Evolutionary conservation across 1,140 invertebrate genomes (phyloP).

Genomic region (Saccostrea cuccullata): DNA sequence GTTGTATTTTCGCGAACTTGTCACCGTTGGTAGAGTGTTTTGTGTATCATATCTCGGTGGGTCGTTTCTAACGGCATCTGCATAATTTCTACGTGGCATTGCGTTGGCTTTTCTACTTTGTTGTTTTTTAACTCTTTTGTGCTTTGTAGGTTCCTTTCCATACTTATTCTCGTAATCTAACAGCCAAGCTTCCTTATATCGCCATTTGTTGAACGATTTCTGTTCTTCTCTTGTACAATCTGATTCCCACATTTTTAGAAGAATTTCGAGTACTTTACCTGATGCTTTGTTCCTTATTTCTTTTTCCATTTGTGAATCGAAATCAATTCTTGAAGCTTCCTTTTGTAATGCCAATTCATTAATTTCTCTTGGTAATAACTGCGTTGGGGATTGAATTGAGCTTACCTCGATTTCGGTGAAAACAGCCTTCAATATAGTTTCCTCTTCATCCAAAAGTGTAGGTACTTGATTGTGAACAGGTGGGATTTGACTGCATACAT

Average conservation of each 20-base stretch:
- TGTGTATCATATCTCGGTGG: too few relatives aligned
- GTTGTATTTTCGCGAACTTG: too few relatives aligned
- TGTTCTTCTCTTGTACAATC: conserved; percentile 21
- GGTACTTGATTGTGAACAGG: background rate
- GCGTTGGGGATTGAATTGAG: background rate
- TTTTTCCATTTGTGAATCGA: conserved; percentile 1
- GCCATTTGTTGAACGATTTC: conserved; percentile 25
- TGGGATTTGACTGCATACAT: background rate
- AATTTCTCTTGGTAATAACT: background rate
- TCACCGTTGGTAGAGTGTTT: too few relatives aligned
- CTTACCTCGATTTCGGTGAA: background rate
- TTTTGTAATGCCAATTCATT: background rate
- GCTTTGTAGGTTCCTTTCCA: too few relatives aligned
- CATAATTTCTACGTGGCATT: too few relatives aligned
- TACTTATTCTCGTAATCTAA: too few relatives aligned
- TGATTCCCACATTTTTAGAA: conserved; percentile 14
- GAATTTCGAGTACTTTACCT: background rate
- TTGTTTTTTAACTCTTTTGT: too few relatives aligned
- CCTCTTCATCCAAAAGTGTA: background rate
- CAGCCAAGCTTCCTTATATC: conserved; percentile 23
- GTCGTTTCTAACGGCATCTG: too few relatives aligned
- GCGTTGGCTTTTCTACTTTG: too few relatives aligned
- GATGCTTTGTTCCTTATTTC: conserved; percentile 25
- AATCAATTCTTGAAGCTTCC: background rate
- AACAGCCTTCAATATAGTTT: background rate